A percentile compares a stretch with the other conserved stretches of the same genome.
Evolutionary conservation across 2,888 invertebrate species (phyloP).

Genomic region (Metallyticus violacea): DNA sequence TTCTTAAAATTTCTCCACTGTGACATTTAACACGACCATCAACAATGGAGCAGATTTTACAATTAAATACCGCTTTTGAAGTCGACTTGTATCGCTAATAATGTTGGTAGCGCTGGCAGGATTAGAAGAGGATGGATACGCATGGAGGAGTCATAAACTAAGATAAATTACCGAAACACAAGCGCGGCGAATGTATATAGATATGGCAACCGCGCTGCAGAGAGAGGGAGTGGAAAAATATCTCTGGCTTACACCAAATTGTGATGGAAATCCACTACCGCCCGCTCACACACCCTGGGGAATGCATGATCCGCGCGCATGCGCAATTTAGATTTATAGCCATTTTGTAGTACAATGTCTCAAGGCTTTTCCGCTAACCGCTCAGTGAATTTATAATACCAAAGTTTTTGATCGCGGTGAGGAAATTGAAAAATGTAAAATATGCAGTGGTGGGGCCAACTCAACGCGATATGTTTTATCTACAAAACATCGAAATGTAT

Average conservation of each 20-base stretch:
- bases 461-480: no score
- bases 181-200: background rate
- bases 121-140: background rate
- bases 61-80: background rate
- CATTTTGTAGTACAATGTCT: background rate
- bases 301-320: background rate
- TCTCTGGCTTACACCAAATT: background rate
- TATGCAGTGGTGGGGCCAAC: background rate
- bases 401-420: background rate
- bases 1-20: no score
- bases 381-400: background rate
- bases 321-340: background rate
- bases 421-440: background rate
- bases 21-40: no score
- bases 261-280: background rate
- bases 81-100: background rate
- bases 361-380: background rate
- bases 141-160: background rate
- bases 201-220: no score
- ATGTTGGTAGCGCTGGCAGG: background rate
- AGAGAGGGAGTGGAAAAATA: background rate
- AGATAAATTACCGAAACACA: background rate
- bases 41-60: background rate
- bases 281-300: background rate
- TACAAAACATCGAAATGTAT: no score